These are phyloP conservation scores for Myotis pilosus DNA, from an alignment of 2,797 vertebrate genomes.

Conservation along the genomic window DNA sequence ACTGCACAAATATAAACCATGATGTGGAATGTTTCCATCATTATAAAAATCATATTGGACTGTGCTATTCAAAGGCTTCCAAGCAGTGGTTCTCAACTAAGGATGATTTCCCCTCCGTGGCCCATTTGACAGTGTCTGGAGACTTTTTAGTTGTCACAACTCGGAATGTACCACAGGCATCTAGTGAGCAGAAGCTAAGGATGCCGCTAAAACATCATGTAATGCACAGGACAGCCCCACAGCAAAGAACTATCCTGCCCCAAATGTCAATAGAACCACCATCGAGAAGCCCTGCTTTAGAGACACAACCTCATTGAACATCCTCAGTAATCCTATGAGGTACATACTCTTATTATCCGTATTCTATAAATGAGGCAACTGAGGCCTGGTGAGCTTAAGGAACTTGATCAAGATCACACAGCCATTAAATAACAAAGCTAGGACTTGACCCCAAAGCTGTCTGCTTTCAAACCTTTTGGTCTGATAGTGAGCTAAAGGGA, in stretches of 20 bases:
- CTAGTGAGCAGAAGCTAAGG: background rate
- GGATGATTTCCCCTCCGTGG: background rate
- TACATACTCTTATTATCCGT: background rate
- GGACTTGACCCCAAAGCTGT: background rate
- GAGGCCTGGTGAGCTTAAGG: background rate
- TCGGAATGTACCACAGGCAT: background rate
- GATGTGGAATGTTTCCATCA: background rate
- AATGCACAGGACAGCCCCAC: background rate
- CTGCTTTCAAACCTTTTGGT: slow-evolving; percentile 25
- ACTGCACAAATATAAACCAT: background rate
- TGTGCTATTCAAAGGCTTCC: background rate
- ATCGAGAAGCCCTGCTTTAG: background rate
- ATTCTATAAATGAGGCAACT: background rate
- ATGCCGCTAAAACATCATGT: background rate
- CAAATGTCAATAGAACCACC: background rate
- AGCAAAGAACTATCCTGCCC: background rate
- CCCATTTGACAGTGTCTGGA: background rate
- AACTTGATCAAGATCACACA: slow-evolving; percentile 12
- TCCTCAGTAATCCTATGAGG: background rate
- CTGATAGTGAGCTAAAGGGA: slow-evolving; percentile 5
- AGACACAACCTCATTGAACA: background rate
- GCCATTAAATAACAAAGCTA: background rate
- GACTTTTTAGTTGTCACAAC: background rate
- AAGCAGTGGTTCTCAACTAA: background rate
- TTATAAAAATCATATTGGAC: background rate